Base-by-base conservation (phyloP, 2,888 invertebrate genomes). In the Diarsia mendica region DNA sequence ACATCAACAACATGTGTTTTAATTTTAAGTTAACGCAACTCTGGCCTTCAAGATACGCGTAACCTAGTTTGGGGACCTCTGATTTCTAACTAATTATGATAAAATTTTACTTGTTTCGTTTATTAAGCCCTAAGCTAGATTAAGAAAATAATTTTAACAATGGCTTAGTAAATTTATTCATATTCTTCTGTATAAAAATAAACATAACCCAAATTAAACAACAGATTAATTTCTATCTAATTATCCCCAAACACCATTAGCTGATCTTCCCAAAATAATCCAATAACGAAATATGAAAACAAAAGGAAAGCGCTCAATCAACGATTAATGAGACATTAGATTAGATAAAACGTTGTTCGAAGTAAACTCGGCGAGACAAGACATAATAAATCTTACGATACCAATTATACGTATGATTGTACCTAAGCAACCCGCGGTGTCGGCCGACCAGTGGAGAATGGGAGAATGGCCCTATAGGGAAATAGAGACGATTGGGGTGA, bases 391-490 rank as follows among this genome's bases (percentile, higher is more conserved):
- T 95, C 95, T 95, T 92, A 91, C 90, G 83, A 89, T 92, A 90
- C 91, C 94, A 95, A 95, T 95, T 95, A 95, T 92, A 91, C 90
- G 90, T 94, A 94, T 95, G 94, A 95, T 95, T 92, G 92, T 80
- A 73, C 73, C 20, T 85, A 86, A 81, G 65, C 48, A 11, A 82
- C 70, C 81, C 80, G 83, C 87, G 88, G 92, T 91, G 89, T 92
- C 90, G 90, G 91, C 89, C 89, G 75, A 79, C 61, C 67, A 76
- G 82, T 63, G 83, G 86, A 88, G 91, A 92, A 95, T 94, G 90
- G 83, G 86, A 88, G 91, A 92, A 95, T 94, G 90, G 93, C 90
- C 81, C 95, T 93, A 88, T 85, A 85, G 95, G 95, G 95, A 95
- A 94, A 95, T 94, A 89, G 88, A 85, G 91, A 91, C 92, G 89